phyloP scores from a whole-genome alignment of 2,113 vertebrate genomes.

The Pipa parva region DNA sequence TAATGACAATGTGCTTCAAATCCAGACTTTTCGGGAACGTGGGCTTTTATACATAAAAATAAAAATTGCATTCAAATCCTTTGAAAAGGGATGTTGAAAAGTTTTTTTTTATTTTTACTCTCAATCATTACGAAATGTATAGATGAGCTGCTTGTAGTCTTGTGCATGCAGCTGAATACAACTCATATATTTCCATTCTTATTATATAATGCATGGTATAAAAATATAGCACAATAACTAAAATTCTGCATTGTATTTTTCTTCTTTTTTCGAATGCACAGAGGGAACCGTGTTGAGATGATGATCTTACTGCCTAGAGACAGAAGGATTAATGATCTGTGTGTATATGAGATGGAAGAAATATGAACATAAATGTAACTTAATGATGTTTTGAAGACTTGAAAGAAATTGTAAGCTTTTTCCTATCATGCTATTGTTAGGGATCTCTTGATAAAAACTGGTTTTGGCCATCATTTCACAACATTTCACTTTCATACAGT shows the following conservation, averaged over 20 bases:
- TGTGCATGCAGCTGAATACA: neutral
- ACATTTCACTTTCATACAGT: no score
- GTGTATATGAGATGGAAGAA: neutral
- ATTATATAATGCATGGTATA: neutral
- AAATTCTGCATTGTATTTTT: neutral
- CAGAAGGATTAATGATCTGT: neutral
- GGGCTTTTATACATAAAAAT: no score
- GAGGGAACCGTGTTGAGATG: neutral
- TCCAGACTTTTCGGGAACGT: no score
- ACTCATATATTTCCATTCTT: neutral
- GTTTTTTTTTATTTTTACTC: neutral
- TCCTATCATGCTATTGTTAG: neutral
- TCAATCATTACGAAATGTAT: neutral
- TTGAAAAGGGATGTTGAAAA: neutral
- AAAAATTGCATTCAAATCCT: no score
- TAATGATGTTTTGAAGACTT: neutral
- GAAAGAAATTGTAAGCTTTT: neutral
- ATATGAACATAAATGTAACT: neutral
- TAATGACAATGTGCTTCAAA: no score
- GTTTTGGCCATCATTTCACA: no score
- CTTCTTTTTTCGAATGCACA: neutral
- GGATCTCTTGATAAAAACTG: no score
- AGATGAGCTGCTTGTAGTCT: neutral
- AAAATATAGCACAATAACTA: neutral
- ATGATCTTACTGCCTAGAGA: neutral